A percentile compares a stretch with the other conserved stretches of the same genome.
These are phyloP conservation scores for Diogma glabrata DNA, from an alignment of 2,888 invertebrate species.

Conservation along the genomic window DNA sequence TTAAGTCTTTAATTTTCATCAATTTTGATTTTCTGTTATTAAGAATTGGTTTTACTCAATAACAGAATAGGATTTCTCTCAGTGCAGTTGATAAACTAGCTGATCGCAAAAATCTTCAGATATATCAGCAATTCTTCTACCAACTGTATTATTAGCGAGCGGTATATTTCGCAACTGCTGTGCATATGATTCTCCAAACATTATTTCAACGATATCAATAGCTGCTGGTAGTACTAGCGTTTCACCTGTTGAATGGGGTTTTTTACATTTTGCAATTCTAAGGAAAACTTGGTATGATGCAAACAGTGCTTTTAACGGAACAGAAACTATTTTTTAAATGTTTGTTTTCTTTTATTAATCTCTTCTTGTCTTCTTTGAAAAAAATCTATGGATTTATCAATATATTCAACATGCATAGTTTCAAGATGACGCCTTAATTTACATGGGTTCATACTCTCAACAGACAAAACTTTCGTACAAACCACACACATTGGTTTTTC, in stretches of 20 bases:
- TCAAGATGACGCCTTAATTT: constrained; percentile 18
- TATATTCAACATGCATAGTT: constrained; percentile 17
- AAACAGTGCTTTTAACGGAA: constrained; percentile 16
- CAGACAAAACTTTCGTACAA: constrained; percentile 11
- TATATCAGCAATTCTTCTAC: constrained; percentile 26
- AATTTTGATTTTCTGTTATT: no score
- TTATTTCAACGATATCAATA: constrained; percentile 17
- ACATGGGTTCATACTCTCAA: constrained; percentile 16
- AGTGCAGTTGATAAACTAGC: constrained; percentile 16
- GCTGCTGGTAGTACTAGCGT: constrained; percentile 17
- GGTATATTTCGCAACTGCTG: constrained; percentile 21
- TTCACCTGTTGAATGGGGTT: constrained; percentile 14
- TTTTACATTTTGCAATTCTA: constrained; percentile 16
- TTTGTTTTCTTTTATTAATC: constrained; percentile 15
- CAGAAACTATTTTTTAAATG: constrained; percentile 16
- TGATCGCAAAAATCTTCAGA: constrained; percentile 22
- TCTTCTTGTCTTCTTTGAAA: constrained; percentile 18
- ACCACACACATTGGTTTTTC: constrained; percentile 17
- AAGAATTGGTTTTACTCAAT: no score
- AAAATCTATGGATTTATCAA: constrained; percentile 17
- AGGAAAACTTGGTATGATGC: constrained; percentile 19
- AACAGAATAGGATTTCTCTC: no score
- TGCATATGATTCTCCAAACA: constrained; percentile 17
- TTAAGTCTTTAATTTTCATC: no score
- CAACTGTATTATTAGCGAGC: constrained; percentile 26